These are phyloP conservation scores for Malurus cyaneus DNA, from an alignment of 2,113 vertebrate genomes.

Conservation along the genomic window DNA sequence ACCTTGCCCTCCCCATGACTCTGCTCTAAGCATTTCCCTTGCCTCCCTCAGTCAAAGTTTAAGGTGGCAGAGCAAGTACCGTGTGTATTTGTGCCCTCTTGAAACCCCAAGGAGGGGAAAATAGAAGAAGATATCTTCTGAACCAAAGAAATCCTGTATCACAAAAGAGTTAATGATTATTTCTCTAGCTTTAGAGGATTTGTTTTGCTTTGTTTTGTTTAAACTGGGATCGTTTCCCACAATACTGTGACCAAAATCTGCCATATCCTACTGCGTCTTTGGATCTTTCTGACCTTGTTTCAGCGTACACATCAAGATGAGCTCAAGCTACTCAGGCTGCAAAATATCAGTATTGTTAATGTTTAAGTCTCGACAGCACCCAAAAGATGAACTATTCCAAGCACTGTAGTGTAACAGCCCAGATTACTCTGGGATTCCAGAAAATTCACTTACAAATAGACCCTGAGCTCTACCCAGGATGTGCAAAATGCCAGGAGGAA, in stretches of 20 bases:
- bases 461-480: background rate
- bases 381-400: background rate
- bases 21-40: constrained; percentile 60
- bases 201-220: constrained; percentile 46
- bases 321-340: background rate
- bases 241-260: background rate
- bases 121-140: constrained; percentile 51
- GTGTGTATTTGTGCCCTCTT: constrained; percentile 22
- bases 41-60: constrained; percentile 72
- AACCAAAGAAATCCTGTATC: constrained; percentile 53
- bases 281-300: background rate
- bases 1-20: constrained; percentile 66
- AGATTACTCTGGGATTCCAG: background rate
- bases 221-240: constrained; percentile 32
- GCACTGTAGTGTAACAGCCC: background rate
- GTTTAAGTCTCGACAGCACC: background rate
- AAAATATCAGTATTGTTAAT: background rate
- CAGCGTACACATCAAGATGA: background rate
- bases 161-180: constrained; percentile 66
- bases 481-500: background rate
- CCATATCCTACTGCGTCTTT: background rate
- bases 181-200: constrained; percentile 52
- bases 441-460: background rate
- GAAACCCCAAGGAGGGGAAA: background rate
- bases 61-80: constrained; percentile 67